Evolutionary conservation across 1,140 invertebrate genomes (phyloP).

Genomic region (Philotrypesis tridentata): DNA sequence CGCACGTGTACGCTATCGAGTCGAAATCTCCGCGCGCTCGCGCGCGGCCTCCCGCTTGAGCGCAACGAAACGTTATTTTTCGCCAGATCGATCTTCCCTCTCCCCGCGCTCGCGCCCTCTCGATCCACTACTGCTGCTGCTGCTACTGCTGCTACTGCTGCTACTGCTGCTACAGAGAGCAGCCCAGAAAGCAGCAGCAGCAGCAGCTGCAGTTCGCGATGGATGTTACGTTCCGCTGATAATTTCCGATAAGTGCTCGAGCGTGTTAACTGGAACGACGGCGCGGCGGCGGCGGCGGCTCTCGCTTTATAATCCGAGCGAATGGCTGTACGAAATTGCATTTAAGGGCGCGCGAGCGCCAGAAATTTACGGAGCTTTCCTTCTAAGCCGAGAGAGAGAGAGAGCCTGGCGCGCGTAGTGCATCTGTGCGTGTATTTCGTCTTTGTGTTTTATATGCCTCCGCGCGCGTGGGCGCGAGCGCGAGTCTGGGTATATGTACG

Average conservation of each 20-base stretch:
- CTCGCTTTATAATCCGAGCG: constrained; percentile 25
- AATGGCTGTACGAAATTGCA: constrained; percentile 14
- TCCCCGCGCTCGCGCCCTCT: not conserved
- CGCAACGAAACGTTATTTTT: not conserved
- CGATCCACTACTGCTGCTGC: too few species aligned
- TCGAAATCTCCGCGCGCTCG: not conserved
- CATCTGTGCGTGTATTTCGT: not conserved
- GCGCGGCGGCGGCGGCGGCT: not conserved
- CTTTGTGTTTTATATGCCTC: constrained; percentile 7
- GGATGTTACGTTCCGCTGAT: constrained; percentile 68
- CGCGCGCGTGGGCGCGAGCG: too few species aligned
- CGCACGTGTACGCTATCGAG: not conserved
- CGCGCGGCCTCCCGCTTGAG: too few species aligned
- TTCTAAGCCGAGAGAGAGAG: not conserved
- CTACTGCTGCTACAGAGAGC: too few species aligned
- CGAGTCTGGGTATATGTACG: too few species aligned
- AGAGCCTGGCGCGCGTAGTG: not conserved
- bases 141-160: too few species aligned
- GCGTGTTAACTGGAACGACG: constrained; percentile 67
- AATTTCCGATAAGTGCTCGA: constrained; percentile 71
- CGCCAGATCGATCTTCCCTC: not conserved
- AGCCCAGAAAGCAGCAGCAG: not conserved
- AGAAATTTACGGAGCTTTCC: constrained; percentile 10
- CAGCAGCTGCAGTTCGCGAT: constrained; percentile 52
- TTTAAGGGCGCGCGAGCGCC: not conserved